phyloP scores from a whole-genome alignment of 2,797 vertebrate species.

The Chelmon rostratus region DNA sequence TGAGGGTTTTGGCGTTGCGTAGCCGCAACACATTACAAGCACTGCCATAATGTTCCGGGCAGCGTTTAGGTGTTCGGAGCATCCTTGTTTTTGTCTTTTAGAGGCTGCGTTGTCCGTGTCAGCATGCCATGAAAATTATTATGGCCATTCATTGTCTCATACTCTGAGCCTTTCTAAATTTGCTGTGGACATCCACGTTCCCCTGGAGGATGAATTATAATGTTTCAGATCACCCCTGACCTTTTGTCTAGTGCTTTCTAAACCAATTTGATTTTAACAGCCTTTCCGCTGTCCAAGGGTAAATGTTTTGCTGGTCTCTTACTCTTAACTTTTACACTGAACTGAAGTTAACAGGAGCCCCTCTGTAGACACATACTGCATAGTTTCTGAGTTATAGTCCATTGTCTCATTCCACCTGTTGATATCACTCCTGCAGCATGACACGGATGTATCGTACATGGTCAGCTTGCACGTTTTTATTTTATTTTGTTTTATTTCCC shows the following conservation, averaged over 20 bases:
- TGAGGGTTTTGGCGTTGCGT: neutral
- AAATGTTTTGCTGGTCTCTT: neutral
- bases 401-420: neutral
- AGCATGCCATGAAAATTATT: no score
- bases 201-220: neutral
- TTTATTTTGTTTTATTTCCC: neutral
- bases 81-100: neutral
- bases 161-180: neutral
- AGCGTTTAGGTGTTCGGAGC: neutral
- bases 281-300: neutral
- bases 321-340: neutral
- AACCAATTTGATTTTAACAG: neutral
- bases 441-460: fast-evolving
- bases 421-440: neutral
- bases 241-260: neutral
- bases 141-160: neutral
- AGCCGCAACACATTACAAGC: slow-evolving; percentile 4
- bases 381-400: neutral
- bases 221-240: neutral
- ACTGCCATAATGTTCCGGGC: neutral
- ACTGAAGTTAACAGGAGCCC: neutral
- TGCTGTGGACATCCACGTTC: neutral
- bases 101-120: neutral
- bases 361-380: neutral
- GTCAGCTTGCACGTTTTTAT: neutral